Percentiles rank a stretch among this genome's conserved stretches.
Evolutionary conservation across 2,888 invertebrate genomes (phyloP).

Genomic region (Catonia carolina): DNA sequence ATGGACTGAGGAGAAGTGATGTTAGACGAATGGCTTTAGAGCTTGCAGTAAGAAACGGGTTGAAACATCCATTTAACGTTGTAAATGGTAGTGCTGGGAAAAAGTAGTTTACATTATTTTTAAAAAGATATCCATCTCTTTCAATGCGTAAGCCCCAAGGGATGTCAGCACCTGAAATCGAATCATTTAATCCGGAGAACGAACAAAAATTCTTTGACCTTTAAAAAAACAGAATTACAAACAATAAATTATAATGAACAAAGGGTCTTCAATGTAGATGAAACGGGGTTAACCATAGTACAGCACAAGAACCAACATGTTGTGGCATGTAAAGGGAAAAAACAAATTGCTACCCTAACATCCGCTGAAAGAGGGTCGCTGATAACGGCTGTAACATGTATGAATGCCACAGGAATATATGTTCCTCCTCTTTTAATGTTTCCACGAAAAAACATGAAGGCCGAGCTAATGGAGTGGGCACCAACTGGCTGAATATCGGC

Average conservation of each 20-base stretch:
- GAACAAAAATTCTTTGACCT: conserved; percentile 24
- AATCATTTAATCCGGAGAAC: conserved; percentile 22
- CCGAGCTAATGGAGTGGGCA: conserved; percentile 23
- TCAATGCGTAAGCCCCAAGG: conserved; percentile 23
- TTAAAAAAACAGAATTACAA: conserved; percentile 24
- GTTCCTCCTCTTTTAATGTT: conserved; percentile 40
- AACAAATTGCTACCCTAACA: conserved; percentile 35
- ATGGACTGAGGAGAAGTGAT: conserved; percentile 19
- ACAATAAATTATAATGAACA: conserved; percentile 32
- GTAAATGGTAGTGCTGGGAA: background rate
- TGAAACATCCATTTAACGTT: background rate
- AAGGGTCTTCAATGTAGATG: conserved; percentile 38
- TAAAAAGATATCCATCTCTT: conserved; percentile 24
- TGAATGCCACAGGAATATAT: conserved; percentile 36
- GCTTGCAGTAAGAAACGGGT: conserved; percentile 3
- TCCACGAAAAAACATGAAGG: conserved; percentile 37
- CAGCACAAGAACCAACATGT: conserved; percentile 36
- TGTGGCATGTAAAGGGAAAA: conserved; percentile 35
- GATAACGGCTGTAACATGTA: conserved; percentile 35
- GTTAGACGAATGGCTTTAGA: conserved; percentile 10
- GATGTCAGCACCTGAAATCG: conserved; percentile 20
- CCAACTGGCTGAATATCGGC: background rate
- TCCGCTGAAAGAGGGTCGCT: conserved; percentile 38
- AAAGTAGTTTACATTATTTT: conserved; percentile 21
- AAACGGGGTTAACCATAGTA: conserved; percentile 38